phyloP scores from a whole-genome alignment of 2,113 vertebrate species.

The Sceloporus undulatus region DNA sequence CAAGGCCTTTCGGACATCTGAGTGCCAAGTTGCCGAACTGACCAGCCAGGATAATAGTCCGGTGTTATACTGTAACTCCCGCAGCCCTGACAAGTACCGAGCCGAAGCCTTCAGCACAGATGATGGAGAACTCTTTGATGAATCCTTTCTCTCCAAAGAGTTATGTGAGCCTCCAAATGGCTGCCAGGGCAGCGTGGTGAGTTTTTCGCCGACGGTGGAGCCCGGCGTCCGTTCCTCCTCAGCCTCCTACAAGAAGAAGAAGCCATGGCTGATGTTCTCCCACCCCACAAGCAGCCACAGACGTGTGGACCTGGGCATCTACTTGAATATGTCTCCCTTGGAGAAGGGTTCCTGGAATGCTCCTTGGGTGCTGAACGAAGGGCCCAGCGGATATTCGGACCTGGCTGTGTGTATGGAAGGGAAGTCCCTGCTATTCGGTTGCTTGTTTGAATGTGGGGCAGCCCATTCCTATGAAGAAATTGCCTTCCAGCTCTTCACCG shows the following conservation, averaged over 20 bases:
- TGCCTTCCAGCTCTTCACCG: constrained; percentile 66
- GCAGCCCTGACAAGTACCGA: constrained; percentile 74
- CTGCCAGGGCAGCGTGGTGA: constrained; percentile 93
- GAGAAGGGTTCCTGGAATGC: constrained; percentile 76
- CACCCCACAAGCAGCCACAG: constrained; percentile 82
- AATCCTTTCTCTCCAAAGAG: constrained; percentile 59
- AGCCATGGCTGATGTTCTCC: constrained; percentile 88
- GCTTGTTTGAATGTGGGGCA: constrained; percentile 89
- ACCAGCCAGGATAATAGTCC: constrained; percentile 57
- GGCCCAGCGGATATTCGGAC: constrained; percentile 93
- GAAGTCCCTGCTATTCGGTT: constrained; percentile 77
- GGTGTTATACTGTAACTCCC: constrained; percentile 89
- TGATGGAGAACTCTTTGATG: constrained; percentile 78
- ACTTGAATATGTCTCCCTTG: constrained; percentile 83
- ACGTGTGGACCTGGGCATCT: constrained; percentile 86
- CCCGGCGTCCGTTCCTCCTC: background rate
- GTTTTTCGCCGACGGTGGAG: constrained; percentile 74
- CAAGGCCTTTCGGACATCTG: constrained; percentile 66
- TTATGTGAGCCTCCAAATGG: constrained; percentile 80
- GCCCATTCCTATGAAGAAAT: constrained; percentile 68
- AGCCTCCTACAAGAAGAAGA: fast-evolving
- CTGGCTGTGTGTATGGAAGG: constrained; percentile 78
- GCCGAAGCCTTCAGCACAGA: constrained; percentile 84
- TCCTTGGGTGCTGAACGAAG: constrained; percentile 83
- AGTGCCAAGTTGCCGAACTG: constrained; percentile 91